A percentile compares a stretch with the other conserved stretches of the same genome.
These are phyloP conservation scores for Falco biarmicus DNA, from an alignment of 2,797 vertebrate genomes.

Conservation along the genomic window DNA sequence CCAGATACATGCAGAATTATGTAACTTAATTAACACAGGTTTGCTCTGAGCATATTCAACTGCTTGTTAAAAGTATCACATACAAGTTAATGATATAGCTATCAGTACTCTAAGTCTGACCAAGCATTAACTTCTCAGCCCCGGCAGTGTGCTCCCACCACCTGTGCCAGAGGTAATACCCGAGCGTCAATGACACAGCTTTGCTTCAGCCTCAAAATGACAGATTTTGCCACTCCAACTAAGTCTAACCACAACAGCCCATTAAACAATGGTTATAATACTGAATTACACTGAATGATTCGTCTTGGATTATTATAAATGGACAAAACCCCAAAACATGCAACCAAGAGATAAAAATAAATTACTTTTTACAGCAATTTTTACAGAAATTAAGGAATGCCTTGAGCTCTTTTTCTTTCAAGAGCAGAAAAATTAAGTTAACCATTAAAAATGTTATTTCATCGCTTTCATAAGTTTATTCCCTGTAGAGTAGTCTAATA, in stretches of 20 bases:
- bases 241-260: neutral
- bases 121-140: neutral
- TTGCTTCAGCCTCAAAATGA: neutral
- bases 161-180: neutral
- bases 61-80: neutral
- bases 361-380: neutral
- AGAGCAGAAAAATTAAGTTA: neutral
- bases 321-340: neutral
- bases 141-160: fast-evolving
- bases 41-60: neutral
- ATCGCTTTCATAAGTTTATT: neutral
- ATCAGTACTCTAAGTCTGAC: neutral
- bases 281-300: neutral
- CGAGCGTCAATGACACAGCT: neutral
- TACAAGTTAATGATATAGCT: neutral
- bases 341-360: neutral
- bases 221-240: neutral
- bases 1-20: neutral
- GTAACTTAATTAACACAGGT: neutral
- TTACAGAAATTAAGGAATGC: neutral
- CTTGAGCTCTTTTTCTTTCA: neutral
- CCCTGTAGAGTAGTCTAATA: neutral
- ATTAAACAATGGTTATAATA: neutral
- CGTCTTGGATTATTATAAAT: neutral
- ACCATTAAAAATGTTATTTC: neutral